Conservation (phyloP, 2,113 vertebrate genomes). For the Variabilichromis moorii region DNA sequence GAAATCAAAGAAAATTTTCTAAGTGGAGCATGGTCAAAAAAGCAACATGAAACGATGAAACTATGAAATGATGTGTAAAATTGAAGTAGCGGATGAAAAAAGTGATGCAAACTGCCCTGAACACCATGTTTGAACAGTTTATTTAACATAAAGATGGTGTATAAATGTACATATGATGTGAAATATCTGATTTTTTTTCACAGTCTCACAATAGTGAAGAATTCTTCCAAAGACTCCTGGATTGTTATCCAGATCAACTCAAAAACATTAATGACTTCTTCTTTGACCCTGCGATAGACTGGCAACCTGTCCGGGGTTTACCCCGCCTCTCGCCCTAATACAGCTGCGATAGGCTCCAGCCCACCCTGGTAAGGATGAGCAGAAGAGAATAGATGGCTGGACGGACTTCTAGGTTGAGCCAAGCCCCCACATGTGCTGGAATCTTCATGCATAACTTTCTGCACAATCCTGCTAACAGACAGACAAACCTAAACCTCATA, state of each 20-base stretch:
- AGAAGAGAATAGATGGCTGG: background rate
- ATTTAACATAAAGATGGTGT: background rate
- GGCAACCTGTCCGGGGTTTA: fast-evolving
- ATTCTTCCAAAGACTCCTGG: background rate
- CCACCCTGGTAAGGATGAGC: background rate
- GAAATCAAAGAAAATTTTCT: background rate
- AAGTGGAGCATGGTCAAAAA: background rate
- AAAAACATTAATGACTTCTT: background rate
- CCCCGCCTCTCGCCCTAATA: background rate
- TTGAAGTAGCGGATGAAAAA: background rate
- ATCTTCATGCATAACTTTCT: background rate
- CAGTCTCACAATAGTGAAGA: background rate
- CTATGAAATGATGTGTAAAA: background rate
- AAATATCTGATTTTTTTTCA: background rate
- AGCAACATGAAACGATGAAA: background rate
- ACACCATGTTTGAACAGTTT: background rate
- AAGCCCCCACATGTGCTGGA: background rate
- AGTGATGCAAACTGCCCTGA: background rate
- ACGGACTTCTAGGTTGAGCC: background rate
- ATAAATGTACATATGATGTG: background rate
- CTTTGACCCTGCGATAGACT: background rate
- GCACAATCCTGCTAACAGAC: background rate
- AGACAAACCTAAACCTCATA: background rate
- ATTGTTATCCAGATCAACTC: background rate
- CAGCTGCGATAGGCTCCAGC: background rate